Conservation (phyloP, 2,113 vertebrate species). For the Cygnus atratus region DNA sequence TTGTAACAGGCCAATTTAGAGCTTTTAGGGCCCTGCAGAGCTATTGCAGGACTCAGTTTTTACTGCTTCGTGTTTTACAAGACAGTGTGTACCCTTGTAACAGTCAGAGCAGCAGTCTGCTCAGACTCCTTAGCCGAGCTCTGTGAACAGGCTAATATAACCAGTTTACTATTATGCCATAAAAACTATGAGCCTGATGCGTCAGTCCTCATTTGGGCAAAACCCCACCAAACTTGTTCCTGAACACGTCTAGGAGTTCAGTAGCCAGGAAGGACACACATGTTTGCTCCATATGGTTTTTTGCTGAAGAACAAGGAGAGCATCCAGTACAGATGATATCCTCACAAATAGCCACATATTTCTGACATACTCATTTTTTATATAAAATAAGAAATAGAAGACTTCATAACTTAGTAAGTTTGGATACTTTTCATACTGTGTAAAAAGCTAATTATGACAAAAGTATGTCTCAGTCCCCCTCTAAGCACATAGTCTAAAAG, state of each 20-base stretch:
- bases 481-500: background rate
- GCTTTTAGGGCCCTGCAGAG: background rate
- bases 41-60: conserved; percentile 10
- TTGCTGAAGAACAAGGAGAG: background rate
- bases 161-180: background rate
- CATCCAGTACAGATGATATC: rapidly evolving
- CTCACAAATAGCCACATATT: background rate
- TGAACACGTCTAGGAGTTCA: background rate
- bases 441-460: conserved; percentile 12
- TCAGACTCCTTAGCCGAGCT: background rate
- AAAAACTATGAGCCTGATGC: background rate
- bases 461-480: background rate
- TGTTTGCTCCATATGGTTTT: background rate
- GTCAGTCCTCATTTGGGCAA: background rate
- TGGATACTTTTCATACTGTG: background rate
- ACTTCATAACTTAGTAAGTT: background rate
- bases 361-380: background rate
- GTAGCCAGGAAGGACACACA: background rate
- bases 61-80: conserved; percentile 33
- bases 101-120: background rate
- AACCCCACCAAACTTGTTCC: background rate
- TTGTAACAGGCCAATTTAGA: background rate
- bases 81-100: background rate
- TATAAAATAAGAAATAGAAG: background rate
- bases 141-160: background rate